Percentiles rank a stretch among this genome's conserved stretches.
phyloP scores from a whole-genome alignment of 2,113 vertebrate genomes.

The Bombycilla garrulus region DNA sequence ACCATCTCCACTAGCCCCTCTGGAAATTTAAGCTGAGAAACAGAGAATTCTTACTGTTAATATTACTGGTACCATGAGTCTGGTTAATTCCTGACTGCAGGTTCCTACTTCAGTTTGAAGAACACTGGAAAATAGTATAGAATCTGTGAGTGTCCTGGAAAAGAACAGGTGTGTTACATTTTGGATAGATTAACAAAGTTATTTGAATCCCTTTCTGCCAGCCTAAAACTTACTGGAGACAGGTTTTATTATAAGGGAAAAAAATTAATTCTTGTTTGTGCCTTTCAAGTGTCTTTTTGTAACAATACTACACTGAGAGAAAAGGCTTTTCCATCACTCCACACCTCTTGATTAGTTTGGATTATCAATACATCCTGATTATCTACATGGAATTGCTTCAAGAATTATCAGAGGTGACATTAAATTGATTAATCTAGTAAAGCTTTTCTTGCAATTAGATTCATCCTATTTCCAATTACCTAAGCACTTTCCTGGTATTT shows the following conservation, averaged over 20 bases:
- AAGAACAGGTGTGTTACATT: background rate
- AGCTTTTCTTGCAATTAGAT: slow-evolving; percentile 58
- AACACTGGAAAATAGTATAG: background rate
- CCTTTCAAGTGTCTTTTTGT: background rate
- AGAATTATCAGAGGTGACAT: slow-evolving; percentile 52
- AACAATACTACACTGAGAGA: background rate
- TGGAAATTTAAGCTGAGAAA: background rate
- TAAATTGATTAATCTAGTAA: slow-evolving; percentile 65
- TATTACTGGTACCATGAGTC: background rate
- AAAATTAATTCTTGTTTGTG: background rate
- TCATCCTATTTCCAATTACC: slow-evolving; percentile 30
- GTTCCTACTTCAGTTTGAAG: background rate
- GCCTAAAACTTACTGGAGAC: background rate
- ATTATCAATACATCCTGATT: slow-evolving; percentile 64
- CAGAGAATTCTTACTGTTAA: background rate
- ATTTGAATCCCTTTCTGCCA: background rate
- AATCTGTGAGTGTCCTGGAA: background rate
- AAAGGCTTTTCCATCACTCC: slow-evolving; percentile 8
- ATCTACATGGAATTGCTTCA: slow-evolving; percentile 41
- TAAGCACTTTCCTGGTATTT: background rate
- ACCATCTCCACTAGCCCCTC: background rate
- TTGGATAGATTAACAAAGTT: background rate
- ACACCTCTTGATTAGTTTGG: slow-evolving; percentile 25
- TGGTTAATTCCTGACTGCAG: background rate
- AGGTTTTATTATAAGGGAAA: background rate